Percentiles rank a stretch among this genome's conserved stretches.
Evolutionary conservation across 2,113 vertebrate species (phyloP).

Genomic region (Sturnus vulgaris): DNA sequence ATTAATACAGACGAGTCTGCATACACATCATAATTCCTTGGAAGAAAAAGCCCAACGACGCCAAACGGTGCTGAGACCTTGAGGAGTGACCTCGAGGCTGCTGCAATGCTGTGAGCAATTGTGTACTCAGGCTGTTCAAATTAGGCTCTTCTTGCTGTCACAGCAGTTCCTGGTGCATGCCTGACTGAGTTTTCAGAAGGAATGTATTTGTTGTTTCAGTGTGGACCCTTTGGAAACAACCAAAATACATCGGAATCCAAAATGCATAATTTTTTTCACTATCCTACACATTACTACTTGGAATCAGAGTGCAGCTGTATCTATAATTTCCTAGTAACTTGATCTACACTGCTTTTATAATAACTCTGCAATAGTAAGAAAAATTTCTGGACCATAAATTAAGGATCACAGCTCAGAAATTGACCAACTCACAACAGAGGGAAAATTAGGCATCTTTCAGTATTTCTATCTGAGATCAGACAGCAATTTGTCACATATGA

Average conservation of each 20-base stretch:
- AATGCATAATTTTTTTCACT: not conserved
- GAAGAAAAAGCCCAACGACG: not conserved
- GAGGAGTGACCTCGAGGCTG: not conserved
- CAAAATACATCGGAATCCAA: not conserved
- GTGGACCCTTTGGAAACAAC: not conserved
- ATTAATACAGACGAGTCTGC: not conserved
- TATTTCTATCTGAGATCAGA: not conserved
- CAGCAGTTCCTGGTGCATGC: constrained; percentile 21
- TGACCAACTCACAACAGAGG: not conserved
- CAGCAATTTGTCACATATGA: not conserved
- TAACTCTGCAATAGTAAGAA: not conserved
- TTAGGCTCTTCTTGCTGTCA: constrained; percentile 24
- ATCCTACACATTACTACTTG: not conserved
- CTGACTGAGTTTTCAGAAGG: constrained; percentile 2
- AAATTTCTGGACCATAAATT: not conserved
- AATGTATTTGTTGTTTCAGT: not conserved
- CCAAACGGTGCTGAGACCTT: constrained; percentile 5
- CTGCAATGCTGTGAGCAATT: constrained; percentile 38
- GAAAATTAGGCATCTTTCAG: not conserved
- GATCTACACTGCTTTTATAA: not conserved
- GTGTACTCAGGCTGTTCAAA: not conserved
- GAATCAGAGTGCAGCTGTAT: not conserved
- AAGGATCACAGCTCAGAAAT: not conserved
- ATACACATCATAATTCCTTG: not conserved
- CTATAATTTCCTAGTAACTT: not conserved